These are phyloP conservation scores for Craniophora ligustri DNA, from an alignment of 2,888 invertebrate genomes.

Conservation along the genomic window DNA sequence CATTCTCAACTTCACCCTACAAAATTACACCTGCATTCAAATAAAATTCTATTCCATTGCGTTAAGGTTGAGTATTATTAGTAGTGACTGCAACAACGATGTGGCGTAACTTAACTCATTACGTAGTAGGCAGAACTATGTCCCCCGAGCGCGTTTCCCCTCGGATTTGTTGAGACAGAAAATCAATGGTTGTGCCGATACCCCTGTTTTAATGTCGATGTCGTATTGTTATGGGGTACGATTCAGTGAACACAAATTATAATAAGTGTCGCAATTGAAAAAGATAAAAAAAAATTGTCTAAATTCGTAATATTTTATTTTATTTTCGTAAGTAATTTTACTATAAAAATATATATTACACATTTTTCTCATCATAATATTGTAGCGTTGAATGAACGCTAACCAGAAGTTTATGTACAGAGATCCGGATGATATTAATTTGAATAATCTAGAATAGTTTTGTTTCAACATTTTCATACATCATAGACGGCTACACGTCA, in stretches of 20 bases:
- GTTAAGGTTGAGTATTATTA: conserved; percentile 28
- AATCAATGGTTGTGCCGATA: conserved; percentile 64
- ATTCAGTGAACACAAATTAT: conserved; percentile 30
- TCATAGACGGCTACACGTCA: too few species aligned
- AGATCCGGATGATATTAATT: too few species aligned
- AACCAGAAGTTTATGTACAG: too few species aligned
- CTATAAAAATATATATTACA: too few species aligned
- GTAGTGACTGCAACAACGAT: neutral
- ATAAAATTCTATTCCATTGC: neutral
- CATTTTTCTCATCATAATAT: too few species aligned
- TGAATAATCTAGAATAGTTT: too few species aligned
- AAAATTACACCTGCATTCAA: conserved; percentile 13
- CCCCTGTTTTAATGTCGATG: conserved; percentile 53
- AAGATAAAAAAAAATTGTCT: conserved; percentile 3
- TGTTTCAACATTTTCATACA: too few species aligned
- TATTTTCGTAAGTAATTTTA: too few species aligned
- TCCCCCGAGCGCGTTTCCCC: conserved; percentile 56
- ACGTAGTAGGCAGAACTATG: conserved; percentile 63
- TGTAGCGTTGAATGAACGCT: too few species aligned
- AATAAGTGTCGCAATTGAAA: conserved; percentile 29
- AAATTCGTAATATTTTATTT: neutral
- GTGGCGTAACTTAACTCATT: conserved; percentile 63
- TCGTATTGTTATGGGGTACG: conserved; percentile 28
- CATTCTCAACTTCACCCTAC: conserved; percentile 45
- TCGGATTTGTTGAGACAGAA: conserved; percentile 59